Conservation (phyloP, 2,888 invertebrate genomes). For the Pandemis corylana region DNA sequence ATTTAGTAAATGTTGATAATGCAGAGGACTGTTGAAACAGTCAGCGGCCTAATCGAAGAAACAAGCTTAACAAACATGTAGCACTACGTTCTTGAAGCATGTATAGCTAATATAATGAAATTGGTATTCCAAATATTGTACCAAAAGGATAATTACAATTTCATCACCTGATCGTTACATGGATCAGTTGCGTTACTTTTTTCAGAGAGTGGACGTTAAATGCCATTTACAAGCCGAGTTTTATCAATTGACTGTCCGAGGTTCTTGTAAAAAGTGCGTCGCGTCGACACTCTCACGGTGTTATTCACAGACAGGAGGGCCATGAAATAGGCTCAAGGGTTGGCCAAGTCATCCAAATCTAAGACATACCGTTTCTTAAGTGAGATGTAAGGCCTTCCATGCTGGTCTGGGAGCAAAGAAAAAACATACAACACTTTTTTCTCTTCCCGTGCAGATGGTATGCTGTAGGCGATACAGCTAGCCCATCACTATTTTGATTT, state of each 20-base stretch:
- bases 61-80: background rate
- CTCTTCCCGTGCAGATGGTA: too few species aligned
- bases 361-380: background rate
- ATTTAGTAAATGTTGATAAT: too few species aligned
- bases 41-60: background rate
- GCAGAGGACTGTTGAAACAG: too few species aligned
- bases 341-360: background rate
- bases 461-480: too few species aligned
- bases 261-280: slow-evolving; percentile 25
- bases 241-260: slow-evolving; percentile 35
- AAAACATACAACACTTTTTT: too few species aligned
- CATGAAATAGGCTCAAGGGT: slow-evolving; percentile 11
- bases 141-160: slow-evolving; percentile 20
- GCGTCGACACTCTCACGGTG: slow-evolving; percentile 30
- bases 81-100: too few species aligned
- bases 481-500: too few species aligned
- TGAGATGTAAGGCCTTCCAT: background rate
- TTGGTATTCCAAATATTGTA: background rate
- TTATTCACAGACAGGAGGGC: slow-evolving; percentile 20
- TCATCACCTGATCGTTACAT: slow-evolving; percentile 22
- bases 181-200: slow-evolving; percentile 19
- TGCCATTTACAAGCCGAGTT: slow-evolving; percentile 9
- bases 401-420: too few species aligned
- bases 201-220: background rate
- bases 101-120: too few species aligned